Evolutionary conservation across 92 coral and sea anemone species (phyloP), one percentile per base, ranked within the genome.

Genomic region (Paragorgia papillata): DNA sequence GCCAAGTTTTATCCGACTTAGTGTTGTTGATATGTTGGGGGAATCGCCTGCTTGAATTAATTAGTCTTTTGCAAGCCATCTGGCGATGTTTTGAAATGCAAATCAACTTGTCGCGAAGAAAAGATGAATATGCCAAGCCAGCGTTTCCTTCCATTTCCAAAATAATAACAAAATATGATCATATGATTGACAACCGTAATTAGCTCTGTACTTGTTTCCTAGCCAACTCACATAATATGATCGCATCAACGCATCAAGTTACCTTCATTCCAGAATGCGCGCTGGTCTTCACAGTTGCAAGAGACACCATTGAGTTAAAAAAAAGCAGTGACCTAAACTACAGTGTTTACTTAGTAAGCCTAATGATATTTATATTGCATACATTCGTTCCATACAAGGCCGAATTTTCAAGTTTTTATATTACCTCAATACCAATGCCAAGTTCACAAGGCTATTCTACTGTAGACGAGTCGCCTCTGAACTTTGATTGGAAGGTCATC

Each of bases 81-180:
- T 28, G 75, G 39, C 59, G 14, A 1, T 67, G 20, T 43, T 68
- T 68, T 68, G 40, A 46, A 44, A 22, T 68, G 12, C 53, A 68
- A 68, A 68, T 68, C 7, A 10, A 1, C 26, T 41, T 46, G 32
- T 20, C 30, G 73, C 73, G 30, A 66, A 1, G 9, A 39, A 41
- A 39, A 22, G 71, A 40, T 64, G 71, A 64, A 19, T 30, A 64
- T 64, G 24, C 12, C 43, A 37, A 40, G n/a, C 27, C 9, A 27
- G 51, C 27, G 7, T 0, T 64, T 64, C 59, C 75, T 68, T 50
- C 20, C 40, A 13, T 24, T 17, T 33, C 40, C 21, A 68, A 68
- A 66, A 66, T 19, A 19, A 26, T 20, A 44, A 68, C 21, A 46
- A 49, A 9, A 46, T 68, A 5, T 1, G 15, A 46, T 18, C 33